Conservation (phyloP, 2,797 vertebrate species). For the Lophotriccus pileatus region DNA sequence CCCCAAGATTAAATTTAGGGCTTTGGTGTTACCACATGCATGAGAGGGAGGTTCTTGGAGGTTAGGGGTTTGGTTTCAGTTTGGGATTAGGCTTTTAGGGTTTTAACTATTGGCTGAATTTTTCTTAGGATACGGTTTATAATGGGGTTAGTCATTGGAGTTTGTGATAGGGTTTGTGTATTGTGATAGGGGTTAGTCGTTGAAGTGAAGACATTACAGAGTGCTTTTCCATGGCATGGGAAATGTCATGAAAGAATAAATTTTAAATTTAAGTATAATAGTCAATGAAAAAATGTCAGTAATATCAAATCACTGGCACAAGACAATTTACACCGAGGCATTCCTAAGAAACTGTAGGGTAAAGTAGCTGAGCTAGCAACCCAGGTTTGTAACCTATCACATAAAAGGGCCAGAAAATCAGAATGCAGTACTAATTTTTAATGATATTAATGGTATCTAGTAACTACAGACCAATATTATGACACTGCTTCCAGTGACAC, state of each 20-base stretch:
- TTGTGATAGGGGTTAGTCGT: background rate
- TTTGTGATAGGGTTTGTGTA: background rate
- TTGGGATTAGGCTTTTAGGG: background rate
- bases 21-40: background rate
- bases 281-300: background rate
- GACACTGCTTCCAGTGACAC: background rate
- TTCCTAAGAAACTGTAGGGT: background rate
- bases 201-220: background rate
- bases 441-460: accelerated
- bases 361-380: background rate
- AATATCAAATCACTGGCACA: background rate
- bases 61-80: background rate
- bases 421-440: background rate
- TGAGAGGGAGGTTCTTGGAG: background rate
- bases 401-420: background rate
- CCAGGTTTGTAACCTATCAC: background rate
- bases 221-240: background rate
- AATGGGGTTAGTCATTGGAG: background rate
- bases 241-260: background rate
- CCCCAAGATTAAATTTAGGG: background rate
- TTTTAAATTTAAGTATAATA: background rate
- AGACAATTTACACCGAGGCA: background rate
- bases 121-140: background rate
- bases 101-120: background rate
- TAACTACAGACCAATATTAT: background rate